Percentiles rank a stretch among this genome's conserved stretches.
phyloP scores from a whole-genome alignment of 2,888 invertebrate genomes.

The Schizotus pectinicornis region DNA sequence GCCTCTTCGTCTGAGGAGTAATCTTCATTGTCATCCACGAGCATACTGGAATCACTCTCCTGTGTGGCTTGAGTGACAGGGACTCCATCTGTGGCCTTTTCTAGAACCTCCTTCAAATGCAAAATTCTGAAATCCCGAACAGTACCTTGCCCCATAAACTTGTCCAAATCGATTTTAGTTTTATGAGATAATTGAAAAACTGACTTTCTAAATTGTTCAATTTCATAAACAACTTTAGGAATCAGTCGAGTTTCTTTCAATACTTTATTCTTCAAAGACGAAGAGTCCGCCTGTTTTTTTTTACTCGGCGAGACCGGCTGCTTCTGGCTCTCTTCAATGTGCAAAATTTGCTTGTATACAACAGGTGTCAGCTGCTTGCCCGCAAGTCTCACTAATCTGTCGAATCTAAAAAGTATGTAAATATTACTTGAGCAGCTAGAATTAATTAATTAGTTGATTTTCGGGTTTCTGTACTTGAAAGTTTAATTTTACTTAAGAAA shows the following conservation, averaged over 20 bases:
- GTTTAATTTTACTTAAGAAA: no score
- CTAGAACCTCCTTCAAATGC: slow-evolving; percentile 63
- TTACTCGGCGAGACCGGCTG: slow-evolving; percentile 44
- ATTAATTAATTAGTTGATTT: no score
- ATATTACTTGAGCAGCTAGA: background rate
- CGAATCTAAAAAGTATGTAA: slow-evolving; percentile 57
- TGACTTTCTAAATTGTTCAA: slow-evolving; percentile 68
- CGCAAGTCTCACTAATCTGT: slow-evolving; percentile 63
- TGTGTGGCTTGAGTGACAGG: slow-evolving; percentile 22
- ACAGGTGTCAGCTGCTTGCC: slow-evolving; percentile 66
- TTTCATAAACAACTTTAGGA: slow-evolving; percentile 69
- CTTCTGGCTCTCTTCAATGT: slow-evolving; percentile 63
- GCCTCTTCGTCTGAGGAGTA: slow-evolving; percentile 22
- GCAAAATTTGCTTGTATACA: slow-evolving; percentile 65
- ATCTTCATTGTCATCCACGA: slow-evolving; percentile 17
- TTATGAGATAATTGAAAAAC: slow-evolving; percentile 66
- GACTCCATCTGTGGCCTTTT: slow-evolving; percentile 40
- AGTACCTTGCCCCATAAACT: slow-evolving; percentile 67
- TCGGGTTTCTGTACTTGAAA: background rate
- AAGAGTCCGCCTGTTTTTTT: slow-evolving; percentile 48
- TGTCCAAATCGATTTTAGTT: slow-evolving; percentile 63
- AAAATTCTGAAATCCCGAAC: slow-evolving; percentile 68
- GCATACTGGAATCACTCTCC: slow-evolving; percentile 21
- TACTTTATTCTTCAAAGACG: slow-evolving; percentile 59
- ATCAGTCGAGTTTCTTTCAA: slow-evolving; percentile 68